Evolutionary conservation across 2,888 invertebrate species (phyloP), one percentile per base, ranked within the genome.

Genomic region (Drosophila lutescens): DNA sequence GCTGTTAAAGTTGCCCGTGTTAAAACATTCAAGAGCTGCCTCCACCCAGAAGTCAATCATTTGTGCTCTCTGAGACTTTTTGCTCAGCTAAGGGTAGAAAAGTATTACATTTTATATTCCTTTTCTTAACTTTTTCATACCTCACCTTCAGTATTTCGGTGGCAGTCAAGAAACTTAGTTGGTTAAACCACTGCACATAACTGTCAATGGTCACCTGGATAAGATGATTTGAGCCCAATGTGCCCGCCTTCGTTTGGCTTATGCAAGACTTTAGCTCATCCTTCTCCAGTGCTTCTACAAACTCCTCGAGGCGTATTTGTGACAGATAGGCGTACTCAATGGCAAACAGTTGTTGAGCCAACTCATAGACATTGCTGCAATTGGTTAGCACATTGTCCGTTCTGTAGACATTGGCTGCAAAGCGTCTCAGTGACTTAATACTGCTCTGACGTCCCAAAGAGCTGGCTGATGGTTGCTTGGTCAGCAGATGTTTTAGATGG

Each of bases 1-100:
- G 36, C 98, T 98, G 92, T 99, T 99, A 91, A 98, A 99, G 92
- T 99, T 99, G 55, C 98, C 98, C 80, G 98, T 96, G 92, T 98
- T 98, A 92, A 98, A 98, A 91, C 98, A 98, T 91, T 98, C 98
- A 70, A 98, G 94, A 2, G 98, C 98, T 1, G 98, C 97, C 93
- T 98, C 98, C 84, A 99, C 97, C 96, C 98, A 98, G 91, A 96
- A 98, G 90, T 99, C 98, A 66, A 98, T 95, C 70, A 97, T 95
- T 71, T 96, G 94, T 2, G 97, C 97, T 44, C 98, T 94, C 83
- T 97, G 96, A 91, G 98, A 98, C 93, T 98, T 98, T 92, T 98
- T 98, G 62, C 95, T 94, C 88, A 97, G 96, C 97, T 98, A 92
- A 7, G 74, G 4, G 13, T 20, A 30, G 20, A 12, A 0, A 5